A percentile compares a stretch with the other conserved stretches of the same genome.
Conservation (phyloP, 2,113 vertebrate genomes). For the Urocynchramus pylzowi region DNA sequence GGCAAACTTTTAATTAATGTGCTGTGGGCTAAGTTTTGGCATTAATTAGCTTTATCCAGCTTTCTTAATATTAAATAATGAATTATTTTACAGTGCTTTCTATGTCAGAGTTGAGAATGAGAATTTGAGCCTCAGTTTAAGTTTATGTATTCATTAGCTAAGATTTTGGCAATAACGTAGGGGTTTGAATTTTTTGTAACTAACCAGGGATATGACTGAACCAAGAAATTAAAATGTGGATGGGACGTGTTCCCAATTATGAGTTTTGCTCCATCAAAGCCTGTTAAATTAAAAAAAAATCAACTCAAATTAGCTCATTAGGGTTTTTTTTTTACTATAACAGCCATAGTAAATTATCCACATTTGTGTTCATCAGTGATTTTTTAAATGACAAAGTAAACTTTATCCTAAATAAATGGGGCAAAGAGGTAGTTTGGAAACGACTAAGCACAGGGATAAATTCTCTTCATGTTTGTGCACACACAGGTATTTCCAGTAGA, state of each 20-base stretch:
- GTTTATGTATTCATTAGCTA: neutral
- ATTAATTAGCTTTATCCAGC: slow-evolving; percentile 19
- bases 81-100: neutral
- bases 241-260: neutral
- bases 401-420: neutral
- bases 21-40: slow-evolving; percentile 20
- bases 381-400: neutral
- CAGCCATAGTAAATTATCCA: neutral
- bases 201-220: neutral
- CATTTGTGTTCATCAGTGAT: neutral
- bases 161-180: neutral
- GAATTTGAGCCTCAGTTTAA: neutral
- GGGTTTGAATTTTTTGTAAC: neutral
- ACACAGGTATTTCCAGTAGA: neutral
- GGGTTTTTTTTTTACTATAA: neutral
- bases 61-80: neutral
- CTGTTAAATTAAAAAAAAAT: neutral
- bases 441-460: neutral
- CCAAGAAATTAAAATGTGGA: neutral
- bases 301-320: neutral
- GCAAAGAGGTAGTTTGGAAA: neutral
- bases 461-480: neutral
- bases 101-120: neutral
- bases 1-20: slow-evolving; percentile 24
- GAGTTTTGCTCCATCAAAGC: neutral